Base-by-base conservation (phyloP, 2,797 vertebrate species). In the Rhodeus uyekii region DNA sequence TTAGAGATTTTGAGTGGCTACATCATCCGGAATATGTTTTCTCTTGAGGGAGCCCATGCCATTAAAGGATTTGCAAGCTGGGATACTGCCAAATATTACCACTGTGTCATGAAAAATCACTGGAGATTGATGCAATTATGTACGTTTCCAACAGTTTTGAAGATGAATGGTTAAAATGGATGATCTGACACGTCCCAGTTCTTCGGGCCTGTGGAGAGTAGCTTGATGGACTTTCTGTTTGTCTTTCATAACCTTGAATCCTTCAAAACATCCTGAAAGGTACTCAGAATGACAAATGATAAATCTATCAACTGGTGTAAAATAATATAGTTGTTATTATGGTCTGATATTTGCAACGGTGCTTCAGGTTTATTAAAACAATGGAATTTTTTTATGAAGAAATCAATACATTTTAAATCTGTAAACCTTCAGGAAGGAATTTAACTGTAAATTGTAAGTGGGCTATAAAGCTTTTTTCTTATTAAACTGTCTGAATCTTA, bases 91-190 rank as follows among this genome's bases (percentile, higher is more conserved):
- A 81, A 53, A 9, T 63, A 48, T 46, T 58, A 64, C 8, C 27
- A 64, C 48, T 29, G 75, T 60, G 79, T 82, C 58, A 36, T 58
- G 61, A 48, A 27, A 76, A 74, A 77, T 24, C 74, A 65, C 58
- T 72, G 69, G 73, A 76, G 76, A 24, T 71, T 27, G 71, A 84
- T 64, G 27, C 55, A 73, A 64, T 81, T 81, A 74, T 63, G 68
- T 53, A 42, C 39, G 44, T 74, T 64, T 74, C 69, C 60, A 64
- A 69, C 79, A 53, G 79, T 60, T 50, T 53, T 48, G 7, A 81
- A 81, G 58, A 81, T 64, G n/a, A 73, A 81, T 64, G 34, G 58
- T 34, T 63, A 74, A 81, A 44, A 74, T 38, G 12, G 32, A 5
- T 64, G 44, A 50, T 63, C 63, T 74, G n/a, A 74, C 39, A 74